Conservation (phyloP, 2,888 invertebrate species). For the Stratiomys singularior region DNA sequence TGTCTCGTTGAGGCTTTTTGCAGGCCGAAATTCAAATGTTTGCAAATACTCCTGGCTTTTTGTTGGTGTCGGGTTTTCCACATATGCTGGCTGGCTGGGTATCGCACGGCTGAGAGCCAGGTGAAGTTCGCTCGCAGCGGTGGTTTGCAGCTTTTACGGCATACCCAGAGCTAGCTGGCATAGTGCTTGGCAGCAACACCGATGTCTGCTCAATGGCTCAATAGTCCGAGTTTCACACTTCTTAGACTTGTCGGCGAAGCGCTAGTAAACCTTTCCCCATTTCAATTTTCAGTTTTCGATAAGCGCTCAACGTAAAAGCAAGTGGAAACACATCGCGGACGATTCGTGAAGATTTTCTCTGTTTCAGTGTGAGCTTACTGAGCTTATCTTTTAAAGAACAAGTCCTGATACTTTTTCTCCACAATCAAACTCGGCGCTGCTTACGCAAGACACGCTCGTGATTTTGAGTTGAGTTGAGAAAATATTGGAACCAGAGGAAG, state of each 20-base stretch:
- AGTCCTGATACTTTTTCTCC: slow-evolving; percentile 36
- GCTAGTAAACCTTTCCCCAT: slow-evolving; percentile 43
- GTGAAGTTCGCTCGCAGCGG: neutral
- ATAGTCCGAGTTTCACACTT: slow-evolving; percentile 37
- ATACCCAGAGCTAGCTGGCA: neutral
- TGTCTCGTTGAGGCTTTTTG: neutral
- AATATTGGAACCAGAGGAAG: neutral
- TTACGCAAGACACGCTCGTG: slow-evolving; percentile 29
- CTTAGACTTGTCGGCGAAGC: slow-evolving; percentile 25
- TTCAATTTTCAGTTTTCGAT: slow-evolving; percentile 45
- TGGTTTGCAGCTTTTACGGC: neutral
- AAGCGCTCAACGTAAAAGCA: slow-evolving; percentile 45
- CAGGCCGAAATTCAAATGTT: neutral
- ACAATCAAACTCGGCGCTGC: slow-evolving; percentile 16
- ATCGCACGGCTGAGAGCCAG: neutral
- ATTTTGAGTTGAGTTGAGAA: neutral
- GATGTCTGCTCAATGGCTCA: slow-evolving; percentile 10
- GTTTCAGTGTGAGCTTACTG: slow-evolving; percentile 35
- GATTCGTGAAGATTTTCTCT: slow-evolving; percentile 38
- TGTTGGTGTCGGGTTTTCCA: neutral
- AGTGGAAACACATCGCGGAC: slow-evolving; percentile 18
- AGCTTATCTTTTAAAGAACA: slow-evolving; percentile 28
- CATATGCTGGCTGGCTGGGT: neutral
- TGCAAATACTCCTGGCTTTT: neutral
- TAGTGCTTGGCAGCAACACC: too few species aligned